These are phyloP conservation scores for Cryptoleucopteryx plumbea DNA, from an alignment of 2,113 vertebrate genomes.

Conservation along the genomic window DNA sequence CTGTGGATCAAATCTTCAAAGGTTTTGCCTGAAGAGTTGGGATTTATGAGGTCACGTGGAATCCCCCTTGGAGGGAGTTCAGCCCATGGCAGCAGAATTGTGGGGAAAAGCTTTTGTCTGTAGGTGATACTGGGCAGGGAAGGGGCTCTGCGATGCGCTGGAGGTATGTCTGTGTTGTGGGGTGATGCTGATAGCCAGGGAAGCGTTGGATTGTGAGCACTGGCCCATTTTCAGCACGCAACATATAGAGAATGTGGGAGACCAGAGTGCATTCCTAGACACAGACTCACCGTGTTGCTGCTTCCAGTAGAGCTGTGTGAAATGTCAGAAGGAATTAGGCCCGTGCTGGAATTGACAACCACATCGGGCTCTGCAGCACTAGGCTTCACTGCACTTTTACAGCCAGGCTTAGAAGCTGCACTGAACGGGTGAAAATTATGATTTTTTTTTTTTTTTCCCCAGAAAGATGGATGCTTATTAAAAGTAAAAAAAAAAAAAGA, in stretches of 20 bases:
- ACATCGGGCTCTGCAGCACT: background rate
- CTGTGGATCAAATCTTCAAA: constrained; percentile 54
- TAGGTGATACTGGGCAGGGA: background rate
- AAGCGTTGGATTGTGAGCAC: background rate
- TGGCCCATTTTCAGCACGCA: background rate
- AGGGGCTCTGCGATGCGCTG: background rate
- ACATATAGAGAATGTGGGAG: constrained; percentile 18
- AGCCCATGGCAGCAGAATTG: background rate
- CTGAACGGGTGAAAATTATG: background rate
- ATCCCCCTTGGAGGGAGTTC: constrained; percentile 3
- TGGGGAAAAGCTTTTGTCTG: constrained; percentile 3
- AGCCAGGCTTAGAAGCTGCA: background rate
- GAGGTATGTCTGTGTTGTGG: background rate
- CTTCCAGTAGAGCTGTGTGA: constrained; percentile 69
- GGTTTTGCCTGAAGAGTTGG: constrained; percentile 33
- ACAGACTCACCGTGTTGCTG: constrained; percentile 68
- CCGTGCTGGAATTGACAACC: constrained; percentile 13
- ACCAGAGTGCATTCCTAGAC: constrained; percentile 74
- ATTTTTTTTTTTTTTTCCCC: background rate
- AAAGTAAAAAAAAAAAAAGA: background rate
- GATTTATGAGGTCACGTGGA: constrained; percentile 47
- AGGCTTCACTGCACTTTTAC: background rate
- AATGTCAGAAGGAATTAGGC: constrained; percentile 70
- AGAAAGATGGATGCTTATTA: background rate
- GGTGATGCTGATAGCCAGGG: background rate